A percentile compares a stretch with the other conserved stretches of the same genome.
phyloP scores from a whole-genome alignment of 2,888 invertebrate species.

The Nephrotoma guestfalica region DNA sequence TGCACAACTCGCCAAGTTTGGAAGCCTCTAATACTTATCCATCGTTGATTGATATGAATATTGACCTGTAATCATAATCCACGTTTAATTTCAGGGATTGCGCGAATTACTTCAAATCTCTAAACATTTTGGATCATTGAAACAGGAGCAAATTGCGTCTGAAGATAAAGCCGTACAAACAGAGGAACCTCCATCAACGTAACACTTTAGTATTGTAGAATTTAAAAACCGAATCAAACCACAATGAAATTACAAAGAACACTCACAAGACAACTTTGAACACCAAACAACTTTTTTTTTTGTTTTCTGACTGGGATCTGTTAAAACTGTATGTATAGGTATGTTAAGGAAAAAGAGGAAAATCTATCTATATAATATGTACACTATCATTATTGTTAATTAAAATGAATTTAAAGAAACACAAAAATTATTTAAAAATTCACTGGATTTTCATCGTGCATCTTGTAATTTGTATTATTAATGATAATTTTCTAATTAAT shows the following conservation, averaged over 20 bases:
- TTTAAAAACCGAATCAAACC: background rate
- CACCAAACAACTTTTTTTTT: background rate
- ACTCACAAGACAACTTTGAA: background rate
- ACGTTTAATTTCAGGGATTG: constrained; percentile 45
- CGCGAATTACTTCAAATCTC: constrained; percentile 75
- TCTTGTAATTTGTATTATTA: background rate
- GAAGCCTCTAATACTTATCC: too few relatives aligned
- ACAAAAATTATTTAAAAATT: background rate
- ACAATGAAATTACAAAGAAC: background rate
- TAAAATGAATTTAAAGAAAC: background rate
- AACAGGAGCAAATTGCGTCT: constrained; percentile 35
- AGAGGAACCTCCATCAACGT: constrained; percentile 28
- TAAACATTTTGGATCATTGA: constrained; percentile 50
- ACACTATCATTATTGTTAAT: background rate
- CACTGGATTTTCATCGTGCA: background rate
- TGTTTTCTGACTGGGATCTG: background rate
- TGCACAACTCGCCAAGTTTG: too few relatives aligned
- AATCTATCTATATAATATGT: background rate
- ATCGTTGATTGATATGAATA: too few relatives aligned
- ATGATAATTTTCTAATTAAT: background rate
- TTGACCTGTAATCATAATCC: too few relatives aligned
- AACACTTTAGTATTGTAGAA: background rate
- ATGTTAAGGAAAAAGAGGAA: background rate
- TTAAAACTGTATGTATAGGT: background rate
- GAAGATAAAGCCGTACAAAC: constrained; percentile 66